Percentiles rank a stretch among this genome's conserved stretches.
Conservation (phyloP, 2,797 vertebrate genomes). For the Fistularia tabacaria region DNA sequence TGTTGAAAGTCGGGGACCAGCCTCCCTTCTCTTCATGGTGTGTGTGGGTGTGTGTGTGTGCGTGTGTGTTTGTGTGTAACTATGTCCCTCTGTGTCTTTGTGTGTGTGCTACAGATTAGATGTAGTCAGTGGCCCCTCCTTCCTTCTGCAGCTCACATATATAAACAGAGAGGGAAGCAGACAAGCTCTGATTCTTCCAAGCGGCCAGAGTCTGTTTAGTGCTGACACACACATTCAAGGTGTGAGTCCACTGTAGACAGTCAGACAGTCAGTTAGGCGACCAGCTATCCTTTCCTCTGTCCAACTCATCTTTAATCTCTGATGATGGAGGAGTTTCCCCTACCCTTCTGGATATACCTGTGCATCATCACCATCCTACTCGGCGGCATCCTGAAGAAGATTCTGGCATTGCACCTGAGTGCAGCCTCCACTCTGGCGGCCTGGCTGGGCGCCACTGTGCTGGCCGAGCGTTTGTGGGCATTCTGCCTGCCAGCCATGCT, state of each 20-base stretch:
- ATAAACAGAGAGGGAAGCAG: constrained; percentile 2
- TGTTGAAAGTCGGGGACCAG: too few relatives aligned
- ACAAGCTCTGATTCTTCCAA: neutral
- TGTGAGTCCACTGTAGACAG: neutral
- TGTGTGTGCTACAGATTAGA: neutral
- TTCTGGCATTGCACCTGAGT: constrained; percentile 65
- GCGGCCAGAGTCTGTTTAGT: neutral
- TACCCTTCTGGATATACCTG: constrained; percentile 75
- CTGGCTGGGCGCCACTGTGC: constrained; percentile 71
- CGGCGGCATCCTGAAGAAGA: constrained; percentile 67
- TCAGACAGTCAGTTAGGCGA: constrained; percentile 1
- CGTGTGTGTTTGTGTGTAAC: neutral
- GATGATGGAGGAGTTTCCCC: constrained; percentile 71
- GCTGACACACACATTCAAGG: neutral
- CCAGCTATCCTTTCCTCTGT: neutral
- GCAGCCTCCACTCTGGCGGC: constrained; percentile 61
- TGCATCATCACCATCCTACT: constrained; percentile 61
- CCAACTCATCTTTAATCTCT: neutral
- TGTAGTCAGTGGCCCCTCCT: too few relatives aligned
- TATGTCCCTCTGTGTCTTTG: neutral
- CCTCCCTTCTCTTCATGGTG: too few relatives aligned
- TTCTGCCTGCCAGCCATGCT: constrained; percentile 63
- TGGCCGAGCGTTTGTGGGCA: constrained; percentile 68
- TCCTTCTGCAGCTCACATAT: constrained; percentile 2
- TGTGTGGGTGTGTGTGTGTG: neutral